These are phyloP conservation scores for Phylloscopus trochilus DNA, from an alignment of 2,113 vertebrate genomes.

Conservation along the genomic window DNA sequence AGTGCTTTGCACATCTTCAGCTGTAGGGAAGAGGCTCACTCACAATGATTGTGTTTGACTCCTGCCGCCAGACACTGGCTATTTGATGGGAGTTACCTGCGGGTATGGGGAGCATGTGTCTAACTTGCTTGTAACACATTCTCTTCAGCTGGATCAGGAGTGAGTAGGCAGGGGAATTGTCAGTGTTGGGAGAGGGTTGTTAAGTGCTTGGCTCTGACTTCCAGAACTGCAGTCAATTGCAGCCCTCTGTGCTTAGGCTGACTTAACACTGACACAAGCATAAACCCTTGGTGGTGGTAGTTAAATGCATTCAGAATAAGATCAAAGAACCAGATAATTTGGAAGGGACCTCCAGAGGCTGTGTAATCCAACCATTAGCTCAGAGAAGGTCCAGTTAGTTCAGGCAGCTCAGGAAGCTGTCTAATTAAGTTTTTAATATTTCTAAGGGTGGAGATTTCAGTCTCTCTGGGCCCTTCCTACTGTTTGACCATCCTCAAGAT, in stretches of 20 bases:
- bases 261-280: neutral
- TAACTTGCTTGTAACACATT: neutral
- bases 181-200: neutral
- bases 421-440: neutral
- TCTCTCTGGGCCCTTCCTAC: neutral
- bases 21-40: neutral
- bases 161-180: neutral
- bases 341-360: neutral
- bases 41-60: constrained; percentile 8
- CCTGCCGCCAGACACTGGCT: neutral
- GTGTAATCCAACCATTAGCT: neutral
- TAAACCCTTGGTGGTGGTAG: neutral
- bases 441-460: neutral
- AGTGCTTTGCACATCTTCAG: neutral
- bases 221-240: neutral
- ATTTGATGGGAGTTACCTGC: neutral
- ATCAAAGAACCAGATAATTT: neutral
- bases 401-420: neutral
- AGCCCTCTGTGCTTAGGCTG: neutral
- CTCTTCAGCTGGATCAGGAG: neutral
- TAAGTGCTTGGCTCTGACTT: neutral
- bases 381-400: neutral
- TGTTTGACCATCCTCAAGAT: neutral
- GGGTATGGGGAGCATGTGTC: neutral
- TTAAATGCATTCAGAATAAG: neutral